Percentiles rank a stretch among this genome's conserved stretches.
Conservation (phyloP, 2,113 vertebrate species). For the Podarcis raffonei region DNA sequence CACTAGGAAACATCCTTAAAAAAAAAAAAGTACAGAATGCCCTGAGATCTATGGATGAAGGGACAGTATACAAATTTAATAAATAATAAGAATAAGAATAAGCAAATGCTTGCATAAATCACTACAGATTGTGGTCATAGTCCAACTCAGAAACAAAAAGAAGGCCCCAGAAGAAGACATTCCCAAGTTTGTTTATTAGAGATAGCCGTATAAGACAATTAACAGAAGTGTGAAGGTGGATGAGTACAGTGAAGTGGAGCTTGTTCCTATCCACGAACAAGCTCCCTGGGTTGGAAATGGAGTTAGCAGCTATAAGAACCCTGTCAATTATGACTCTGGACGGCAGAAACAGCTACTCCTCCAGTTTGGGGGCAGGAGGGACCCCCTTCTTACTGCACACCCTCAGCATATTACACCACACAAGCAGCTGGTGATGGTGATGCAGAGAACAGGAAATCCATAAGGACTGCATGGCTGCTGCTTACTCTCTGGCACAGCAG, state of each 20-base stretch:
- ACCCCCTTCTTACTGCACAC: not conserved
- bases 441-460: not conserved
- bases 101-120: too few relatives aligned
- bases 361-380: not conserved
- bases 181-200: constrained; percentile 26
- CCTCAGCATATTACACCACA: not conserved
- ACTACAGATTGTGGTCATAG: not conserved
- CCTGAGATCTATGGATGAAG: too few relatives aligned
- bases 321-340: not conserved
- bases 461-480: not conserved
- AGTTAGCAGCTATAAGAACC: not conserved
- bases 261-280: not conserved
- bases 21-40: not conserved
- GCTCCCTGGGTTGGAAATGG: not conserved
- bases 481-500: not conserved
- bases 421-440: not conserved
- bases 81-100: too few relatives aligned
- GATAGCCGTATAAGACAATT: not conserved
- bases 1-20: not conserved
- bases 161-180: not conserved
- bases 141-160: not conserved
- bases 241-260: not conserved
- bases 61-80: too few relatives aligned
- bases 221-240: not conserved
- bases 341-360: not conserved